phyloP scores from a whole-genome alignment of 2,888 invertebrate genomes.

The Drosophila nr. perissopoda region DNA sequence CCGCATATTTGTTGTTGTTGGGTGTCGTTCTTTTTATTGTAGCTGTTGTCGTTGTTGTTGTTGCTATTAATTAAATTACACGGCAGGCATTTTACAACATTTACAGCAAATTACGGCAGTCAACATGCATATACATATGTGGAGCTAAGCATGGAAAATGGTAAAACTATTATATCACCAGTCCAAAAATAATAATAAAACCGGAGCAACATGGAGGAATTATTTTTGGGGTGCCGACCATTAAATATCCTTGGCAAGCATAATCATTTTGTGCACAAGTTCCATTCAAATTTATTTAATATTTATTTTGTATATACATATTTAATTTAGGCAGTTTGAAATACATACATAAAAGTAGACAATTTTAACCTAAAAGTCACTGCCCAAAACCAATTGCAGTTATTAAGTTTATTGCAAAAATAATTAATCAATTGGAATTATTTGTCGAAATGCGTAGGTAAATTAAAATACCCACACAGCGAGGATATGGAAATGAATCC shows the following conservation, averaged over 20 bases:
- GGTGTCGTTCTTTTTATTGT: background rate
- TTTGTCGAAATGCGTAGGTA: background rate
- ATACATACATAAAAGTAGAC: background rate
- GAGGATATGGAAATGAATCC: constrained; percentile 3
- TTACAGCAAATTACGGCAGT: constrained; percentile 77
- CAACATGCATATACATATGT: constrained; percentile 42
- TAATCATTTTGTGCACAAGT: background rate
- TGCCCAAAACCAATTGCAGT: no score
- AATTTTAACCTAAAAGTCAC: background rate
- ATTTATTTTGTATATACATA: background rate
- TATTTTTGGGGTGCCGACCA: no score
- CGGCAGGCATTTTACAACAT: constrained; percentile 78
- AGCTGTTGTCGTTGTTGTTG: constrained; percentile 40
- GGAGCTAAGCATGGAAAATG: constrained; percentile 11
- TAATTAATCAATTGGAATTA: background rate
- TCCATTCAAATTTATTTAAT: background rate
- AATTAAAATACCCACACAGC: background rate
- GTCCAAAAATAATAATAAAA: constrained; percentile 61
- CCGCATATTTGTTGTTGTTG: constrained; percentile 28
- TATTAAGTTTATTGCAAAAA: background rate
- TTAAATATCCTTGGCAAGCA: constrained; percentile 2
- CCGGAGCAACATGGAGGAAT: background rate
- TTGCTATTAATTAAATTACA: constrained; percentile 80
- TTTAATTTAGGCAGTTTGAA: background rate
- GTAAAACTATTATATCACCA: constrained; percentile 70